A percentile compares a stretch with the other conserved stretches of the same genome.
Evolutionary conservation across 1,140 invertebrate species (phyloP).

Genomic region (Samia ricini): DNA sequence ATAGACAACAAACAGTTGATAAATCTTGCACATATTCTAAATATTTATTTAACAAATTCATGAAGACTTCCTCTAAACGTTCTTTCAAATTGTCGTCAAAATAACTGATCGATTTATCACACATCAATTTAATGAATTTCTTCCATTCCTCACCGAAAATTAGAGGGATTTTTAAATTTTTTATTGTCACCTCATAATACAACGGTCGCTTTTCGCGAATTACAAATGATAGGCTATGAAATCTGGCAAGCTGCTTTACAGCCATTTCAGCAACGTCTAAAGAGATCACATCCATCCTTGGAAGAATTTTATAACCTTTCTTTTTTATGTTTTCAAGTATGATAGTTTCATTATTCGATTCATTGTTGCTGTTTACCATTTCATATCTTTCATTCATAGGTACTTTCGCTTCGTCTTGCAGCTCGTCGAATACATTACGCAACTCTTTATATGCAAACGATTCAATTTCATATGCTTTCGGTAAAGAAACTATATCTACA

Average conservation of each 20-base stretch:
- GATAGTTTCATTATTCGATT: conserved; percentile 37
- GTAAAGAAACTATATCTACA: conserved; percentile 40
- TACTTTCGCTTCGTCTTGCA: conserved; percentile 38
- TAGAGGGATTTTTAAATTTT: conserved; percentile 35
- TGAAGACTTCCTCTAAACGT: conserved; percentile 32
- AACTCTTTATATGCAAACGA: conserved; percentile 44
- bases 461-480: conserved; percentile 41
- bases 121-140: conserved; percentile 34
- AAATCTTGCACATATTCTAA: conserved; percentile 31
- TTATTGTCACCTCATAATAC: conserved; percentile 46
- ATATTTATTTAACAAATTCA: conserved; percentile 33
- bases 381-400: conserved; percentile 40
- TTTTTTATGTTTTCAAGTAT: conserved; percentile 52
- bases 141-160: conserved; percentile 36
- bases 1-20: conserved; percentile 20
- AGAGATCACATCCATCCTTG: conserved; percentile 40
- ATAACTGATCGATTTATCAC: conserved; percentile 19
- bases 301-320: conserved; percentile 40
- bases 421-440: conserved; percentile 28
- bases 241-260: conserved; percentile 48
- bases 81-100: conserved; percentile 32
- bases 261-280: conserved; percentile 40
- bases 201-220: conserved; percentile 34
- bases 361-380: conserved; percentile 42
- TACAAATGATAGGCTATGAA: conserved; percentile 52